Evolutionary conservation across 2,888 invertebrate species (phyloP).

Genomic region (Philhelius pedissequus): DNA sequence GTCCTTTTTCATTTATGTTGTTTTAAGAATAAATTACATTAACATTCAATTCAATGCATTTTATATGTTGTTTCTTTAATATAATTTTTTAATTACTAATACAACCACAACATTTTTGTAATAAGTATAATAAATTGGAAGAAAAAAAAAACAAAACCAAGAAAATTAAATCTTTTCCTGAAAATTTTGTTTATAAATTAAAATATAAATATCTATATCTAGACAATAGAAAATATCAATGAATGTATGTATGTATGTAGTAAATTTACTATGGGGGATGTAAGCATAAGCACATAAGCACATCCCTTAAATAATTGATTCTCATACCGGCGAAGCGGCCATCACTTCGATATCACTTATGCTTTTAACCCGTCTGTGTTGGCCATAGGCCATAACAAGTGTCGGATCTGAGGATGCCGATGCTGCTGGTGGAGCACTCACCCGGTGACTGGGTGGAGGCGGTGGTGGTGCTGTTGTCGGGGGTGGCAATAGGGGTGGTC

Average conservation of each 20-base stretch:
- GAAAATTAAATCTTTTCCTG: neutral
- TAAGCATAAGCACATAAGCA: neutral
- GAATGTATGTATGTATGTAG: neutral
- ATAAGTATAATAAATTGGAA: neutral
- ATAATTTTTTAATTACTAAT: slow-evolving; percentile 4
- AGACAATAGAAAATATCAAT: neutral
- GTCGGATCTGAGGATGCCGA: slow-evolving; percentile 71
- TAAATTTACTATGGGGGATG: neutral
- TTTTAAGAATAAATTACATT: slow-evolving; percentile 4
- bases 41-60: slow-evolving; percentile 36
- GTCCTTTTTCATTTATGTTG: slow-evolving; percentile 33
- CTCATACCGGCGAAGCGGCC: slow-evolving; percentile 75
- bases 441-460: slow-evolving; percentile 76
- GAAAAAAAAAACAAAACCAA: neutral
- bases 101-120: slow-evolving; percentile 47
- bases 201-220: neutral
- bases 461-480: slow-evolving; percentile 77
- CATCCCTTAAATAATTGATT: slow-evolving; percentile 71
- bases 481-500: slow-evolving; percentile 74
- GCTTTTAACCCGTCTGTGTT: slow-evolving; percentile 78
- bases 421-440: slow-evolving; percentile 77
- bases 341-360: slow-evolving; percentile 78
- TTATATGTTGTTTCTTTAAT: neutral
- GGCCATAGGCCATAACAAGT: slow-evolving; percentile 74
- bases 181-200: slow-evolving; percentile 25